A percentile compares a stretch with the other conserved stretches of the same genome.
phyloP scores from a whole-genome alignment of 2,888 invertebrate species.

The Melolontha melolontha region DNA sequence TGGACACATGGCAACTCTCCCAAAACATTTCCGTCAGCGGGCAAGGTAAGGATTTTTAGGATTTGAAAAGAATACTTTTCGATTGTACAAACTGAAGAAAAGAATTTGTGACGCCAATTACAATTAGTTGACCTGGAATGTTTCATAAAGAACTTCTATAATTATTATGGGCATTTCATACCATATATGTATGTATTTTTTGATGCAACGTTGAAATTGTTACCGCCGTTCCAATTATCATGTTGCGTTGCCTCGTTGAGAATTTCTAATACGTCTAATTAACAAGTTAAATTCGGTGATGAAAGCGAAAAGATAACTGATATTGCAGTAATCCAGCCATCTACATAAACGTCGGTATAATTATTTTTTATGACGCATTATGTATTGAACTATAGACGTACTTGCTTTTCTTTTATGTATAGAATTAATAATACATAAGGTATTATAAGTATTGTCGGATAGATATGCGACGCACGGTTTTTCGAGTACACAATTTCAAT shows the following conservation, averaged over 20 bases:
- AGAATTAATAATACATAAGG: neutral
- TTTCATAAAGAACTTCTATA: neutral
- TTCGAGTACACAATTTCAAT: constrained; percentile 14
- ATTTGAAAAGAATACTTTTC: too few relatives aligned
- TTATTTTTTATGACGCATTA: constrained; percentile 7
- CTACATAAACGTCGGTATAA: constrained; percentile 8
- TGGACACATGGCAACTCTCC: too few relatives aligned
- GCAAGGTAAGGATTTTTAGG: too few relatives aligned
- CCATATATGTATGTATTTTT: neutral
- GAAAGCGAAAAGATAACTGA: constrained; percentile 24
- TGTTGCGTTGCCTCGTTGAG: constrained; percentile 8
- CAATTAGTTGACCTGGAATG: too few relatives aligned
- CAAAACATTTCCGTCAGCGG: too few relatives aligned
- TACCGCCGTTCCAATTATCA: constrained; percentile 17
- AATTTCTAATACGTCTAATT: constrained; percentile 20
- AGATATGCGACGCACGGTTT: constrained; percentile 12
- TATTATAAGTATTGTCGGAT: constrained; percentile 3
- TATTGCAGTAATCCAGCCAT: constrained; percentile 13
- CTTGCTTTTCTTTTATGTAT: neutral
- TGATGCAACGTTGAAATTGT: constrained; percentile 7
- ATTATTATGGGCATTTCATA: neutral
- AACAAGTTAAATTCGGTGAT: constrained; percentile 24
- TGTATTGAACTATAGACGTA: neutral
- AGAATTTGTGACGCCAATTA: too few relatives aligned
- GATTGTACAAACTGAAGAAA: too few relatives aligned